These are phyloP conservation scores for Ivindomyrus marchei DNA, from an alignment of 2,113 vertebrate genomes.

Conservation along the genomic window DNA sequence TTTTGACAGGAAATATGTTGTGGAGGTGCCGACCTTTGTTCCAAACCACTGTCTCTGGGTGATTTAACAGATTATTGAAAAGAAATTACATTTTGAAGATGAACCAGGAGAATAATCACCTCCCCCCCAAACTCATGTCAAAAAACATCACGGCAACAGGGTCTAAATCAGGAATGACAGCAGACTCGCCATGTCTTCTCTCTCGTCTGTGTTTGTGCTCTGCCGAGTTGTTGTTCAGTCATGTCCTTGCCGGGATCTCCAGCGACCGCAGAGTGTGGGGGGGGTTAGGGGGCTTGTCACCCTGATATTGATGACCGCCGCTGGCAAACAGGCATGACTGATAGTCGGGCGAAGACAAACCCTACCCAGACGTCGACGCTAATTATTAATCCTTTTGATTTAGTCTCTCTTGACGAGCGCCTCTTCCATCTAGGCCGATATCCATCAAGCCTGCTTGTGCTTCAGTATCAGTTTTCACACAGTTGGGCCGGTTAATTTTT, in stretches of 20 bases:
- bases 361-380: conserved; percentile 27
- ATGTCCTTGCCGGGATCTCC: conserved; percentile 29
- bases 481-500: conserved; percentile 48
- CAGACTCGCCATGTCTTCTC: background rate
- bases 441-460: conserved; percentile 43
- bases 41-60: conserved; percentile 42
- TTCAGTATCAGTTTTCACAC: conserved; percentile 32
- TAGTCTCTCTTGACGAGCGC: conserved; percentile 32
- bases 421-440: conserved; percentile 26
- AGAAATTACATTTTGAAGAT: background rate
- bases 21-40: conserved; percentile 34
- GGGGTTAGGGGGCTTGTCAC: conserved; percentile 34
- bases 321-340: conserved; percentile 30
- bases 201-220: conserved; percentile 22
- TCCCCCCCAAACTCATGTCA: background rate
- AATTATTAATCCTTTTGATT: conserved; percentile 40
- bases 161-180: conserved; percentile 27
- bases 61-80: background rate
- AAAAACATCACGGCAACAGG: conserved; percentile 20
- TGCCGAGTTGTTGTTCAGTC: background rate
- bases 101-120: background rate
- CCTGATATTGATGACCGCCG: conserved; percentile 37
- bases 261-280: conserved; percentile 24
- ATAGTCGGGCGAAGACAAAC: conserved; percentile 32
- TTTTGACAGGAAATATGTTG: background rate